A percentile compares a stretch with the other conserved stretches of the same genome.
phyloP scores from a whole-genome alignment of 2,888 invertebrate genomes.

The Clunio marinus region DNA sequence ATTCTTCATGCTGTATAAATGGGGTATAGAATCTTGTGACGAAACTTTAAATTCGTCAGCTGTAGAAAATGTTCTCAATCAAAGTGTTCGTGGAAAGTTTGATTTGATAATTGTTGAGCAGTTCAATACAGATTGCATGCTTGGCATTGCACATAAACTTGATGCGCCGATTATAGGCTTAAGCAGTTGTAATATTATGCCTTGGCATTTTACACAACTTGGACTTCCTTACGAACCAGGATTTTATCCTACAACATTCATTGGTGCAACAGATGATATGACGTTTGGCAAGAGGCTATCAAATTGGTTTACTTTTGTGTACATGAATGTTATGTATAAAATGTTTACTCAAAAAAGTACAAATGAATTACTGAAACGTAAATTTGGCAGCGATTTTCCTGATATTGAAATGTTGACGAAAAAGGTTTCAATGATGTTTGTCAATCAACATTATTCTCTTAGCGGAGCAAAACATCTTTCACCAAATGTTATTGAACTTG shows the following conservation, averaged over 20 bases:
- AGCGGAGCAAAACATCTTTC: constrained; percentile 53
- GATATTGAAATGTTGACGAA: constrained; percentile 52
- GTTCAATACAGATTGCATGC: constrained; percentile 68
- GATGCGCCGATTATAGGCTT: constrained; percentile 59
- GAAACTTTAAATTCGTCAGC: constrained; percentile 47
- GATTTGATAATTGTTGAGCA: constrained; percentile 67
- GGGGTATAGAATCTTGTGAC: constrained; percentile 49
- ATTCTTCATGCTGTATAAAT: constrained; percentile 48
- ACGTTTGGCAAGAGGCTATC: constrained; percentile 49
- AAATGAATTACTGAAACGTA: constrained; percentile 48
- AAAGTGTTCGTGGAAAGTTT: constrained; percentile 52
- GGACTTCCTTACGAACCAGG: constrained; percentile 47
- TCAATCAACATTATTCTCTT: constrained; percentile 56
- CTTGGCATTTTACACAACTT: constrained; percentile 58
- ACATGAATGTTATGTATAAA: constrained; percentile 46
- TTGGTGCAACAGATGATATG: constrained; percentile 53
- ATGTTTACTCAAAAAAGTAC: constrained; percentile 47
- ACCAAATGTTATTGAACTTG: constrained; percentile 55
- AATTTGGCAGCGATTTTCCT: constrained; percentile 52
- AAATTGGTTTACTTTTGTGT: constrained; percentile 50
- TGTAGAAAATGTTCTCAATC: constrained; percentile 48
- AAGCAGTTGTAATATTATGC: constrained; percentile 52
- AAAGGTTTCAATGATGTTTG: constrained; percentile 46
- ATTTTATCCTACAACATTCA: constrained; percentile 48
- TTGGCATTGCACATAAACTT: constrained; percentile 62